Conservation (phyloP, 1,140 invertebrate species). For the Drosophila sucinea region DNA sequence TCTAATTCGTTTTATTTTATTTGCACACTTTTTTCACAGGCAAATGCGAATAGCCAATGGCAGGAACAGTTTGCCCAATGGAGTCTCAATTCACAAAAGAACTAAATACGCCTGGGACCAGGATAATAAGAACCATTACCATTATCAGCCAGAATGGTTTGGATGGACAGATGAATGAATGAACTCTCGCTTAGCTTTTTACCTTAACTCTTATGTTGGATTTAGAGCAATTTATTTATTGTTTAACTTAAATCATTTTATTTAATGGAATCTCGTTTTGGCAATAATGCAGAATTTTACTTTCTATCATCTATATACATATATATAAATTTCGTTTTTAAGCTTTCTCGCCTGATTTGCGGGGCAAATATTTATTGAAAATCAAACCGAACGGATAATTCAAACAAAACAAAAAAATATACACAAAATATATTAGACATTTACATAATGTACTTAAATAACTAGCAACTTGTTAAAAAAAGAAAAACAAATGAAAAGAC, state of each 20-base stretch:
- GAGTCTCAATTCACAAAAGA: constrained; percentile 82
- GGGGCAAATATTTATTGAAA: constrained; percentile 58
- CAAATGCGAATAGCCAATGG: constrained; percentile 82
- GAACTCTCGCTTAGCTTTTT: constrained; percentile 73
- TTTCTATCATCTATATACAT: constrained; percentile 37
- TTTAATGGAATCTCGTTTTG: constrained; percentile 60
- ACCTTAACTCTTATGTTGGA: constrained; percentile 70
- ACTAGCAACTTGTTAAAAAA: constrained; percentile 68
- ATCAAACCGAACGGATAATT: constrained; percentile 57
- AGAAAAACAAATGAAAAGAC: constrained; percentile 11
- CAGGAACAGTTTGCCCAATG: constrained; percentile 83
- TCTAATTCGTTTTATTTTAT: background rate
- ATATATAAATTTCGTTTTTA: constrained; percentile 34
- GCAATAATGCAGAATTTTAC: constrained; percentile 23
- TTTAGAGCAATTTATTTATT: constrained; percentile 80
- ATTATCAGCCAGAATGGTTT: background rate
- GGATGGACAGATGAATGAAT: constrained; percentile 12
- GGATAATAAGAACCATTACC: background rate
- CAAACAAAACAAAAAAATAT: constrained; percentile 1
- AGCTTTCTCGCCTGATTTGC: constrained; percentile 15
- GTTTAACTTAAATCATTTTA: constrained; percentile 62
- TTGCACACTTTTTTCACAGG: constrained; percentile 47
- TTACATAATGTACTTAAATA: constrained; percentile 70
- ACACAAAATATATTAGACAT: constrained; percentile 70
- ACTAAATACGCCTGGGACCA: constrained; percentile 50